These are phyloP conservation scores for Phyllotreta cruciferae DNA, from an alignment of 2,888 invertebrate species.

Conservation along the genomic window DNA sequence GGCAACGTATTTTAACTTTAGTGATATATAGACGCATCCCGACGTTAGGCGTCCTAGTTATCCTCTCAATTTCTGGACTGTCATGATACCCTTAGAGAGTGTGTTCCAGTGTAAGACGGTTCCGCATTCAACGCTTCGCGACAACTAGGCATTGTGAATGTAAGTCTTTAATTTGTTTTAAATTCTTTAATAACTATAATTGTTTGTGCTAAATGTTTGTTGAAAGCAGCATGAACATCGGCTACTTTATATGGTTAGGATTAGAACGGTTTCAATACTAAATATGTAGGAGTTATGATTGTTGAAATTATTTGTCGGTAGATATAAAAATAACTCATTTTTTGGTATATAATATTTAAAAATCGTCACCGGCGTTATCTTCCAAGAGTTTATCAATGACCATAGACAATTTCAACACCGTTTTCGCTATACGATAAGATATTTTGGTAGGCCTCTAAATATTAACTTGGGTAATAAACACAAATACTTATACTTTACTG, in stretches of 20 bases:
- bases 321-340: no score
- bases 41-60: constrained; percentile 40
- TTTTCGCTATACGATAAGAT: no score
- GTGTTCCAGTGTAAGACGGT: constrained; percentile 14
- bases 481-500: no score
- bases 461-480: no score
- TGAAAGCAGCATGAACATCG: constrained; percentile 13
- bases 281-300: neutral
- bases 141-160: neutral
- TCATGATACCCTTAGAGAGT: constrained; percentile 31
- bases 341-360: no score
- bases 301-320: no score
- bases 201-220: constrained; percentile 15
- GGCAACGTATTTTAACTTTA: constrained; percentile 35
- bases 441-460: no score
- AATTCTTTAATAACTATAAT: neutral
- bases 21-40: constrained; percentile 51
- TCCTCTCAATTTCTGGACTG: constrained; percentile 40
- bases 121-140: neutral
- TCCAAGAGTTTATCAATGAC: no score
- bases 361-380: no score
- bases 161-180: constrained; percentile 8
- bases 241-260: neutral
- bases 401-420: no score
- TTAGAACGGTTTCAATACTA: neutral